phyloP scores from a whole-genome alignment of 2,113 vertebrate species.

The Dasypus novemcinctus region DNA sequence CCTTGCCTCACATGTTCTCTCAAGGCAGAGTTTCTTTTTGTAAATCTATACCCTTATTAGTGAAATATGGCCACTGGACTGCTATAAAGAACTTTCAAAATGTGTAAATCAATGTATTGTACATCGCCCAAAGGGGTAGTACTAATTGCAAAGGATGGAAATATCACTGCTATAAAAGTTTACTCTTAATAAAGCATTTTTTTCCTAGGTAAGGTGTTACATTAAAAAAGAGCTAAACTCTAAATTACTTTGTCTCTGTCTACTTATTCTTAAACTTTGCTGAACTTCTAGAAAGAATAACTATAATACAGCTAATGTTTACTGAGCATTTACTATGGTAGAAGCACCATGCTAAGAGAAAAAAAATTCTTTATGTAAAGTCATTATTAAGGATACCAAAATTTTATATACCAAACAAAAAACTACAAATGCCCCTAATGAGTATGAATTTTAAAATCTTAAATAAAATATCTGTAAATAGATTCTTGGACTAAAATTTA shows the following conservation, averaged over 20 bases:
- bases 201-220: background rate
- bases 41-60: constrained; percentile 28
- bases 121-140: background rate
- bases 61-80: background rate
- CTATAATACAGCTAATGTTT: background rate
- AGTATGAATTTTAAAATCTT: background rate
- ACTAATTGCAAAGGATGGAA: background rate
- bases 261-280: background rate
- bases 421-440: background rate
- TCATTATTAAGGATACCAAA: background rate
- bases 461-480: background rate
- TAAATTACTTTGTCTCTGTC: background rate
- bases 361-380: background rate
- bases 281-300: constrained; percentile 15
- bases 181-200: constrained; percentile 4
- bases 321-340: background rate
- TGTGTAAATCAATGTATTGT: background rate
- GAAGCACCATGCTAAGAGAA: background rate
- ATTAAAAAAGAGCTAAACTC: background rate
- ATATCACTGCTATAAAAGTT: background rate
- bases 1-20: background rate
- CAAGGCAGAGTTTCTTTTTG: constrained; percentile 25
- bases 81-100: background rate
- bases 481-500: background rate
- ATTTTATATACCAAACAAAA: background rate